phyloP scores from a whole-genome alignment of 2,888 invertebrate genomes.

The Brassicogethes aeneus region DNA sequence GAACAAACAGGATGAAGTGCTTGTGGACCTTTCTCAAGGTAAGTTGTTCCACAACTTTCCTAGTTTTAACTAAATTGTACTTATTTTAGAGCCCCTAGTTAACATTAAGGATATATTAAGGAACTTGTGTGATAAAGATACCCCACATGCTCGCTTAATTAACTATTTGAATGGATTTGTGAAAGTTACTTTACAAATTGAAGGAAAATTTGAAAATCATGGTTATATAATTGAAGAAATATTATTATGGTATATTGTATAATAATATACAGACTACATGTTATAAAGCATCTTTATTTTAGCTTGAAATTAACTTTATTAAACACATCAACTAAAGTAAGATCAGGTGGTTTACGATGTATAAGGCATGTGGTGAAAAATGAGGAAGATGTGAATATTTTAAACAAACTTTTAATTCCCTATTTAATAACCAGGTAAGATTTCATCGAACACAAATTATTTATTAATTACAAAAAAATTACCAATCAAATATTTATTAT shows the following conservation, averaged over 20 bases:
- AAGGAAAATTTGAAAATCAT: constrained; percentile 49
- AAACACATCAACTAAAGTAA: constrained; percentile 80
- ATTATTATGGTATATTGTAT: constrained; percentile 61
- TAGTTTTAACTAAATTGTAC: constrained; percentile 1
- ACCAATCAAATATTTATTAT: no score
- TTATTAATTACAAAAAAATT: no score
- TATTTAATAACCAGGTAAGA: constrained; percentile 68
- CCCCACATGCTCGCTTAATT: constrained; percentile 69
- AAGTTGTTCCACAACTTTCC: constrained; percentile 11
- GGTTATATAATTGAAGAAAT: constrained; percentile 74
- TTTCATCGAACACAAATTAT: no score
- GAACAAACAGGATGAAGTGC: constrained; percentile 41
- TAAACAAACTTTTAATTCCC: constrained; percentile 76
- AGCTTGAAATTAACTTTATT: constrained; percentile 80
- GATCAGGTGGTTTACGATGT: constrained; percentile 81
- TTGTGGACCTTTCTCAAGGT: constrained; percentile 21
- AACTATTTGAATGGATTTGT: constrained; percentile 85
- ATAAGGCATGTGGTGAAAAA: constrained; percentile 75
- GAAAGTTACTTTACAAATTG: constrained; percentile 61
- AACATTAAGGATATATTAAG: constrained; percentile 56
- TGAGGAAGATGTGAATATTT: constrained; percentile 66
- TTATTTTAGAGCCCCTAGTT: constrained; percentile 43
- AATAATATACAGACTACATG: no score
- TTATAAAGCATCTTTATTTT: constrained; percentile 30
- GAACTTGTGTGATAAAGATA: constrained; percentile 52